Conservation (phyloP, 2,797 vertebrate species). For the Catamblyrhynchus diadema region DNA sequence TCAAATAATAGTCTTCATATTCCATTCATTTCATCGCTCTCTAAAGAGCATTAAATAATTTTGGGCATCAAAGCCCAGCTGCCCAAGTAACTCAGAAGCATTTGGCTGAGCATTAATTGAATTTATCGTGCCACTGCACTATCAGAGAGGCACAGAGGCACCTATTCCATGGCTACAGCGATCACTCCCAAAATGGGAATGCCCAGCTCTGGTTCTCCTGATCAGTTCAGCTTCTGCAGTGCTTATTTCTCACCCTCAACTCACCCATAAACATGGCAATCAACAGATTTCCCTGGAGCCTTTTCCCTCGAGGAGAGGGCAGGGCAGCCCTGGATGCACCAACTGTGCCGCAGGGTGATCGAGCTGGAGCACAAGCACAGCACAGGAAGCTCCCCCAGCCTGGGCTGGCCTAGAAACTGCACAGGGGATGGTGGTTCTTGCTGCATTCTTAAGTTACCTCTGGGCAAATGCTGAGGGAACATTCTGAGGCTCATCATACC, state of each 20-base stretch:
- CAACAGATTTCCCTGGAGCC: background rate
- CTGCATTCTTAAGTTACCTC: slow-evolving; percentile 99
- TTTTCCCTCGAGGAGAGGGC: background rate
- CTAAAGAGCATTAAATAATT: background rate
- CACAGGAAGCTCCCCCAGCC: slow-evolving; percentile 52
- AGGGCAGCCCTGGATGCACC: slow-evolving; percentile 16
- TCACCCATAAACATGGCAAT: background rate
- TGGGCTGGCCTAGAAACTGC: slow-evolving; percentile 44
- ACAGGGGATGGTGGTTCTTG: slow-evolving; percentile 80
- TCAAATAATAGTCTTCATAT: background rate
- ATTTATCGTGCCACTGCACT: background rate
- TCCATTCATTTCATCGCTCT: background rate
- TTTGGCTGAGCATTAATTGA: background rate
- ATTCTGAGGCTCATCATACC: slow-evolving; percentile 99
- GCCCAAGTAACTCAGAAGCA: background rate
- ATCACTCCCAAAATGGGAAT: background rate
- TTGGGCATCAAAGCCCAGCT: background rate
- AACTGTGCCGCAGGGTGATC: background rate
- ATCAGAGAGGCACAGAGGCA: background rate
- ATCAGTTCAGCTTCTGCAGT: background rate
- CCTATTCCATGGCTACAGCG: background rate
- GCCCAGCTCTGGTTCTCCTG: background rate
- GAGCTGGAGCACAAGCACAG: slow-evolving; percentile 43
- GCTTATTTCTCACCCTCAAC: background rate
- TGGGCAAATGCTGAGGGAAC: slow-evolving; percentile 92